Evolutionary conservation across 2,113 vertebrate species (phyloP).

Genomic region (Oceanodroma tethys): DNA sequence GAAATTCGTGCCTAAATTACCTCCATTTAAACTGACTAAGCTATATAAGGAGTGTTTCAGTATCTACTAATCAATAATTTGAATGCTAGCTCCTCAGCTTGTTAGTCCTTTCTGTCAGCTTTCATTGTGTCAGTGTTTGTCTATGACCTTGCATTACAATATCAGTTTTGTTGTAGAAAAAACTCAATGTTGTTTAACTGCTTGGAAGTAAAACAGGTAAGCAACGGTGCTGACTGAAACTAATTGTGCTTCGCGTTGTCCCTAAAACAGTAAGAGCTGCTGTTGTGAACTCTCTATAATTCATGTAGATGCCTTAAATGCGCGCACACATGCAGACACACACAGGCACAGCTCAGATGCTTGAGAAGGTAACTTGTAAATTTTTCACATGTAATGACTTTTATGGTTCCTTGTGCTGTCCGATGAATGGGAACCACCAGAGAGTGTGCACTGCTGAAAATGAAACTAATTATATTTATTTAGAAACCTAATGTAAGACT

Average conservation of each 20-base stretch:
- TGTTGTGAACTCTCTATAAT: neutral
- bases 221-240: neutral
- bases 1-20: neutral
- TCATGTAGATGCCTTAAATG: neutral
- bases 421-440: neutral
- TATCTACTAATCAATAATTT: neutral
- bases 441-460: neutral
- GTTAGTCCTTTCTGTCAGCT: neutral
- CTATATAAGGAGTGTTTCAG: neutral
- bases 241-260: neutral
- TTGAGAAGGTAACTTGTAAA: neutral
- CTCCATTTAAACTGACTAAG: neutral
- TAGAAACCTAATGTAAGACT: neutral
- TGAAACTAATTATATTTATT: neutral
- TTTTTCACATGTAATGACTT: neutral
- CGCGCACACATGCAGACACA: rapidly evolving
- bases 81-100: neutral
- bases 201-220: neutral
- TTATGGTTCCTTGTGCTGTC: neutral
- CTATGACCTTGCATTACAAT: neutral
- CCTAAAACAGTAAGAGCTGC: neutral
- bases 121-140: neutral
- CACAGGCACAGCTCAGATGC: neutral
- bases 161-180: neutral
- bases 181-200: neutral